Percentiles rank a stretch among this genome's conserved stretches.
Evolutionary conservation across 2,888 invertebrate species (phyloP).

Genomic region (Lepidocyrtoides sp.): DNA sequence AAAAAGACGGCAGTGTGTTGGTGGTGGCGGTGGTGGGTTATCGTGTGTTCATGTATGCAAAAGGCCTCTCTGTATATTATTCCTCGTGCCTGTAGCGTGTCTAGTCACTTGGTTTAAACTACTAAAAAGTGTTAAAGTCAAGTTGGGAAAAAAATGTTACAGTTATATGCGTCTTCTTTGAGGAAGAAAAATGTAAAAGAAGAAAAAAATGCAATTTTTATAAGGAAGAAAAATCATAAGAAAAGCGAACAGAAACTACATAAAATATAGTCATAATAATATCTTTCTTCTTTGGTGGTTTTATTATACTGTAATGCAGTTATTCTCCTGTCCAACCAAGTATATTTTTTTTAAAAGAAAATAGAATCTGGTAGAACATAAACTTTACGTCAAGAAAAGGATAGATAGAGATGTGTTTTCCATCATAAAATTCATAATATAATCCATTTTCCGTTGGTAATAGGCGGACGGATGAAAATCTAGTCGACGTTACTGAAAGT

Average conservation of each 20-base stretch:
- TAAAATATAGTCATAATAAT: not conserved
- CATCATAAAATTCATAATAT: conserved; percentile 62
- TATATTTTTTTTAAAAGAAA: conserved; percentile 5
- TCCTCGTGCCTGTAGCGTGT: not conserved
- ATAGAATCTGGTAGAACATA: not conserved
- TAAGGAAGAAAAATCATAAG: not conserved
- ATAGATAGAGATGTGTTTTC: not conserved
- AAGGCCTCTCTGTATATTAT: not conserved
- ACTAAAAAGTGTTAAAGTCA: conserved; percentile 43
- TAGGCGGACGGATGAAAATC: too few species aligned
- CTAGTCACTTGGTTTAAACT: not conserved
- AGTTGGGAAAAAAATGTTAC: conserved; percentile 11
- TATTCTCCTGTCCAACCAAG: conserved; percentile 40
- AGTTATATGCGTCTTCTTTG: not conserved
- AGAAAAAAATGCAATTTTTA: not conserved
- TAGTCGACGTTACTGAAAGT: not conserved
- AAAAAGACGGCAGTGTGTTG: conserved; percentile 1
- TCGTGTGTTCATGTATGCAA: conserved; percentile 10
- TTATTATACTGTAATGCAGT: conserved; percentile 63
- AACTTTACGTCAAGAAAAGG: not conserved
- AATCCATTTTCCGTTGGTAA: not conserved
- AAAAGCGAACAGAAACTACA: not conserved
- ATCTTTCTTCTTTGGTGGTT: conserved; percentile 46
- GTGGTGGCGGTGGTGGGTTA: not conserved
- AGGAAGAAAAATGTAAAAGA: not conserved